phyloP scores from a whole-genome alignment of 2,797 vertebrate species.

The Lutjanus argentimaculatus region DNA sequence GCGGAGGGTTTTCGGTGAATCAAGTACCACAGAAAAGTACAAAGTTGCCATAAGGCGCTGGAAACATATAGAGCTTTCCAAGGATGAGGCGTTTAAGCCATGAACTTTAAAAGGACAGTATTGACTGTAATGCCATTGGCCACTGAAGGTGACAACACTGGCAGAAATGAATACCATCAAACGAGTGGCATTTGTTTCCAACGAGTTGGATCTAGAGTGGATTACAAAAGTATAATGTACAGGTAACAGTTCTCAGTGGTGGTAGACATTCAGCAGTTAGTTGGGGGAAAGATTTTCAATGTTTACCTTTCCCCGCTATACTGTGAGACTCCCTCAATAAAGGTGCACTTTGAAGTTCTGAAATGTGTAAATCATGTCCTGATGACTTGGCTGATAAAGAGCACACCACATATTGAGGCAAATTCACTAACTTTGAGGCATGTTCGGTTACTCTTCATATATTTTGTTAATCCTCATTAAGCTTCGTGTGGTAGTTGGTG shows the following conservation, averaged over 20 bases:
- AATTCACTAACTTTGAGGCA: not conserved
- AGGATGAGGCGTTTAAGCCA: slow-evolving; percentile 81
- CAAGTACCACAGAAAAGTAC: slow-evolving; percentile 87
- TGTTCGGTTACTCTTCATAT: not conserved
- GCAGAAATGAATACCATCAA: not conserved
- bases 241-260: slow-evolving; percentile 1
- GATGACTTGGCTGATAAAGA: not conserved
- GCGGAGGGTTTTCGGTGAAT: slow-evolving; percentile 85
- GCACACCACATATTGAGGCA: not conserved
- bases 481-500: too few relatives aligned
- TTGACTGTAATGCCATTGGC: not conserved
- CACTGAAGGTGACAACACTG: not conserved
- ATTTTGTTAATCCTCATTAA: not conserved
- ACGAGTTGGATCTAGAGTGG: slow-evolving; percentile 1
- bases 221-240: slow-evolving; percentile 14
- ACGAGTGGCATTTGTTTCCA: not conserved
- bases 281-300: slow-evolving; percentile 6
- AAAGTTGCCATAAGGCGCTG: slow-evolving; percentile 92
- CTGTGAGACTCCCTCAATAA: slow-evolving; percentile 49
- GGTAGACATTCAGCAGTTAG: not conserved
- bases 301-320: not conserved
- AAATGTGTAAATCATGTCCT: slow-evolving; percentile 7
- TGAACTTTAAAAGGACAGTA: slow-evolving; percentile 49
- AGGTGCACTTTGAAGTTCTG: slow-evolving; percentile 37
- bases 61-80: slow-evolving; percentile 90